phyloP scores from a whole-genome alignment of 2,797 vertebrate genomes.

The Luscinia megarhynchos region DNA sequence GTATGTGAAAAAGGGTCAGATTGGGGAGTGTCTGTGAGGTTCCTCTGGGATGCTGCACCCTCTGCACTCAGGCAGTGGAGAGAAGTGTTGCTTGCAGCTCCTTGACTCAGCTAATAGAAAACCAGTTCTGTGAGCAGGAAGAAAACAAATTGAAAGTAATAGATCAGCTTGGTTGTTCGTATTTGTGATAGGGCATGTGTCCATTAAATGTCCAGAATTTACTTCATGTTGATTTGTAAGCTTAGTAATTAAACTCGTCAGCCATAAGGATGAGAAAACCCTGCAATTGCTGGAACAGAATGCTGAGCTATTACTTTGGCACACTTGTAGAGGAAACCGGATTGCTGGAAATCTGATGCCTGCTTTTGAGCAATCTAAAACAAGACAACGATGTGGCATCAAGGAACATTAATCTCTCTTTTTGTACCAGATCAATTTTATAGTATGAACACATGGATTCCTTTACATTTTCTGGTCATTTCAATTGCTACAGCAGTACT shows the following conservation, averaged over 20 bases:
- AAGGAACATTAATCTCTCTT: neutral
- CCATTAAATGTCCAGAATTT: neutral
- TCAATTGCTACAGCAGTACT: neutral
- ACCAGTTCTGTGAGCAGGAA: neutral
- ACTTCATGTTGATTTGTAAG: neutral
- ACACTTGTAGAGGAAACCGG: neutral
- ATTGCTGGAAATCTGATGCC: neutral
- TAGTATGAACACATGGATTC: neutral
- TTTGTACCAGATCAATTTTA: neutral
- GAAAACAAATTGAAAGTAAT: neutral
- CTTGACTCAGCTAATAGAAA: neutral
- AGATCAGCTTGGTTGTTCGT: neutral
- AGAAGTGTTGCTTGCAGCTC: neutral
- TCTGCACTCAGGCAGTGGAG: neutral
- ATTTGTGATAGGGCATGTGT: neutral
- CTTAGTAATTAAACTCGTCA: neutral
- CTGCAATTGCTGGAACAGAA: neutral
- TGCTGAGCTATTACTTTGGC: neutral
- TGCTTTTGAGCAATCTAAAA: neutral
- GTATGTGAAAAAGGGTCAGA: neutral
- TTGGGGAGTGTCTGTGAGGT: neutral
- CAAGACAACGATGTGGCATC: neutral
- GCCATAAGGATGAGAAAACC: neutral
- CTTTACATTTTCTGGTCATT: neutral
- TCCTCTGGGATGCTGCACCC: neutral